Evolutionary conservation across 2,797 vertebrate genomes (phyloP).

Genomic region (Peromyscus nudipes): DNA sequence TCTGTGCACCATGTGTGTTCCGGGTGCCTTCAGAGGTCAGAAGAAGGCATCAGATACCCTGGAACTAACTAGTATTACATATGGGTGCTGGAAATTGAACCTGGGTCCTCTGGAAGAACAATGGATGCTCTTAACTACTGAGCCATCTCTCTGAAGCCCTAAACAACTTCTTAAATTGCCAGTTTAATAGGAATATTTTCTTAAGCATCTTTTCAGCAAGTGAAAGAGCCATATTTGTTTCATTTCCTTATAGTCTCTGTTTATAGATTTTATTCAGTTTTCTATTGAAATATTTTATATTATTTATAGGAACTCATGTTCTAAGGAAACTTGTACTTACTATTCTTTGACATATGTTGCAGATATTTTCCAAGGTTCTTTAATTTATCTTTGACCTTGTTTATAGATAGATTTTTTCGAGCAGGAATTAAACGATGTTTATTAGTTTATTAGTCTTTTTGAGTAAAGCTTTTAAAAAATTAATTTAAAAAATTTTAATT

Average conservation of each 20-base stretch:
- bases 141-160: too few species aligned
- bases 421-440: slow-evolving; percentile 33
- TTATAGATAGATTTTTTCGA: slow-evolving; percentile 30
- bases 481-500: not conserved
- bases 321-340: slow-evolving; percentile 9
- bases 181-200: not conserved
- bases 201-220: slow-evolving; percentile 46
- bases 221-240: slow-evolving; percentile 52
- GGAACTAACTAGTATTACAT: not conserved
- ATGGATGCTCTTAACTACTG: too few species aligned
- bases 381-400: slow-evolving; percentile 53
- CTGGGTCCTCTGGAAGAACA: too few species aligned
- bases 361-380: slow-evolving; percentile 40
- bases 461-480: not conserved
- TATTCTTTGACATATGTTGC: slow-evolving; percentile 21
- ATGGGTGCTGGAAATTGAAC: not conserved
- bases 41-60: not conserved
- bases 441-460: slow-evolving; percentile 15
- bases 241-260: slow-evolving; percentile 30
- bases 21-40: not conserved
- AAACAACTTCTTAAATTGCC: too few species aligned
- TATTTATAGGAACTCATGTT: slow-evolving; percentile 31
- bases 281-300: slow-evolving; percentile 33
- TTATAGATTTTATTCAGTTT: slow-evolving; percentile 51
- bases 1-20: not conserved